Conservation (phyloP, 2,888 invertebrate species). For the Dasysyrphus albostriatus region DNA sequence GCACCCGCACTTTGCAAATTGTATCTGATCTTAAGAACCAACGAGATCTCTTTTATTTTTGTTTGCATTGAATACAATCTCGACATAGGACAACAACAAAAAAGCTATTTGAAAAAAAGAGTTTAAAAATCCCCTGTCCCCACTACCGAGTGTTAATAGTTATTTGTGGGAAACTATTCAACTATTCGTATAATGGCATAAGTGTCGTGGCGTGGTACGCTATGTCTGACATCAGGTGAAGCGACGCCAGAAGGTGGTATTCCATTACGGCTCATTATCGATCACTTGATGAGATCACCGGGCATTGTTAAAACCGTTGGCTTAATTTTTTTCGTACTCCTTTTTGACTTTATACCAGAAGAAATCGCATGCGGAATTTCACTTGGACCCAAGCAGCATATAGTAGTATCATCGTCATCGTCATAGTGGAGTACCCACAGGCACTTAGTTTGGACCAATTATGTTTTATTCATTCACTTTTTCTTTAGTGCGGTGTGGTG, state of each 20-base stretch:
- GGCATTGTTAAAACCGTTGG: conserved; percentile 39
- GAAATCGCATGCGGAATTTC: conserved; percentile 59
- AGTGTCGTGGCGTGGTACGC: conserved; percentile 46
- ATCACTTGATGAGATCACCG: conserved; percentile 69
- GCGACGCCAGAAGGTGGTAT: conserved; percentile 33
- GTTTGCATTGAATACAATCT: neutral
- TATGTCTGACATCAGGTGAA: conserved; percentile 23
- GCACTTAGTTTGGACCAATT: conserved; percentile 73
- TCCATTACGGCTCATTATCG: conserved; percentile 69
- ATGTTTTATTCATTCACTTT: conserved; percentile 72
- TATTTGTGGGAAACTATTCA: conserved; percentile 41
- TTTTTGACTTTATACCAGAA: neutral
- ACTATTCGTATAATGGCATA: conserved; percentile 45
- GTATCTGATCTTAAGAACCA: neutral
- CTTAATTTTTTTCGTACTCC: neutral
- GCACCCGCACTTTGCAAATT: conserved; percentile 52
- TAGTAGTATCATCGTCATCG: neutral
- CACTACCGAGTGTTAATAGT: neutral
- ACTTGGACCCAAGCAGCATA: conserved; percentile 29
- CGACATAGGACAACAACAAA: neutral
- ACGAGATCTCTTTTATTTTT: conserved; percentile 14
- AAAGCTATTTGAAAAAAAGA: conserved; percentile 2
- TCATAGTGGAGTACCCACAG: conserved; percentile 51
- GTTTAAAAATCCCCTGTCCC: neutral
- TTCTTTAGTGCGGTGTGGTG: neutral